A percentile compares a stretch with the other conserved stretches of the same genome.
These are phyloP conservation scores for Hymenochirus boettgeri DNA, from an alignment of 2,113 vertebrate species.

Conservation along the genomic window DNA sequence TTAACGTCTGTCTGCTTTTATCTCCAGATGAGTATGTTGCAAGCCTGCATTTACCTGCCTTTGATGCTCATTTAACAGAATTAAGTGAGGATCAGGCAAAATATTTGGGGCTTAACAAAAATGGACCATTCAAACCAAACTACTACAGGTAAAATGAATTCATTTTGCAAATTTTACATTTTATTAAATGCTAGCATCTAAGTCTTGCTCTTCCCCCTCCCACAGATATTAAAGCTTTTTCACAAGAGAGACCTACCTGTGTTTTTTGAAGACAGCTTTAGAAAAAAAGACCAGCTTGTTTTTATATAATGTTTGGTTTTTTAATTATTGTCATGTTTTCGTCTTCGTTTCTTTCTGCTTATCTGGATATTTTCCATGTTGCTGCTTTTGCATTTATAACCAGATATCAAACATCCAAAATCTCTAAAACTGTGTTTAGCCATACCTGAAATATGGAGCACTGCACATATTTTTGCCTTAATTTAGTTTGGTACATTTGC, in stretches of 20 bases:
- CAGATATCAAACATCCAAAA: conserved; percentile 2
- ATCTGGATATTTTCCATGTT: not conserved
- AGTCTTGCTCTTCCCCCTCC: conserved; percentile 42
- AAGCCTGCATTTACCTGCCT: conserved; percentile 77
- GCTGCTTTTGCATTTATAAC: not conserved
- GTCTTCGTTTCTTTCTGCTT: conserved; percentile 1
- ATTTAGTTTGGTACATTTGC: conserved; percentile 2
- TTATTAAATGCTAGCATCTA: not conserved
- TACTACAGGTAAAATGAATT: conserved; percentile 70
- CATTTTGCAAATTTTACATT: not conserved
- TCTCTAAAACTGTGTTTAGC: conserved; percentile 1
- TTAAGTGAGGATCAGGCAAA: conserved; percentile 78
- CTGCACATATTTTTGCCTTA: conserved; percentile 16
- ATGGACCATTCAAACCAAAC: conserved; percentile 81
- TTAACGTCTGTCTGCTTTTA: not conserved
- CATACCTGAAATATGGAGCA: not conserved
- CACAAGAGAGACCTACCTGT: conserved; percentile 42
- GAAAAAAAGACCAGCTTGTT: conserved; percentile 51
- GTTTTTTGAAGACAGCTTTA: conserved; percentile 54
- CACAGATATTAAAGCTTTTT: conserved; percentile 69
- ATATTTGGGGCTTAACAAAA: conserved; percentile 81
- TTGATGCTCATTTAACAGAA: conserved; percentile 78
- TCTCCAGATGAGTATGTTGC: conserved; percentile 74
- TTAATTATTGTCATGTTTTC: not conserved
- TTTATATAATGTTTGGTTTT: conserved; percentile 14